Conservation (phyloP, 2,797 vertebrate genomes). For the Danio aesculapii region DNA sequence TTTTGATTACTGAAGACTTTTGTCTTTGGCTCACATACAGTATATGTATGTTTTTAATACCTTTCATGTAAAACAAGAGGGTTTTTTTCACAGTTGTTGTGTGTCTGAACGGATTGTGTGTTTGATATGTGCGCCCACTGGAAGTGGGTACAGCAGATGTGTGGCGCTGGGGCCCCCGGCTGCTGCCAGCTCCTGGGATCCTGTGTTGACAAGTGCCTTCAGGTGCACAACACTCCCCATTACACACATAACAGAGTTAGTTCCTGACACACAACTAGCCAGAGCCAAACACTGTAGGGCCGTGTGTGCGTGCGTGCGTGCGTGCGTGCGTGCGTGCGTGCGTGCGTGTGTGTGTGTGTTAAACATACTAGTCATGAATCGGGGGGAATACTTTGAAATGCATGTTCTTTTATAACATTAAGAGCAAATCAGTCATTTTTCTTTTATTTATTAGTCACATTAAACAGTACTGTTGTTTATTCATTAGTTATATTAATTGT, state of each 20-base stretch:
- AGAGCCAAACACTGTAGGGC: conserved; percentile 25
- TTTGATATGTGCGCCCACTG: conserved; percentile 46
- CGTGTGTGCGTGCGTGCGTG: conserved; percentile 46
- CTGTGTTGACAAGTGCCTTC: conserved; percentile 79
- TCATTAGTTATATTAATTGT: too few relatives aligned
- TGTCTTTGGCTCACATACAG: too few relatives aligned
- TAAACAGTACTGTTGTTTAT: too few relatives aligned
- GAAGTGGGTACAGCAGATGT: conserved; percentile 64
- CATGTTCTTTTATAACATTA: not conserved
- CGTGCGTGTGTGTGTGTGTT: not conserved
- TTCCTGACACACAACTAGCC: conserved; percentile 56
- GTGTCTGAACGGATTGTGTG: conserved; percentile 45
- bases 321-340: too few relatives aligned
- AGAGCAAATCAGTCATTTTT: not conserved
- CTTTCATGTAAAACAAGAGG: not conserved
- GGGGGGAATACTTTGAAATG: not conserved
- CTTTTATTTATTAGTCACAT: not conserved
- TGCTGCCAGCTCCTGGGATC: conserved; percentile 76
- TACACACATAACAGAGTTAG: conserved; percentile 77
- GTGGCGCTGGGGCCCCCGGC: conserved; percentile 65
- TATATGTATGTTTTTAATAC: not conserved
- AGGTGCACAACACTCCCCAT: conserved; percentile 78
- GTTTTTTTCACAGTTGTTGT: conserved; percentile 20
- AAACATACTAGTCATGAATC: not conserved
- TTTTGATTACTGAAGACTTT: not conserved